These are phyloP conservation scores for Pseudomyrmex concolor DNA, from an alignment of 1,140 invertebrate species.

Conservation along the genomic window DNA sequence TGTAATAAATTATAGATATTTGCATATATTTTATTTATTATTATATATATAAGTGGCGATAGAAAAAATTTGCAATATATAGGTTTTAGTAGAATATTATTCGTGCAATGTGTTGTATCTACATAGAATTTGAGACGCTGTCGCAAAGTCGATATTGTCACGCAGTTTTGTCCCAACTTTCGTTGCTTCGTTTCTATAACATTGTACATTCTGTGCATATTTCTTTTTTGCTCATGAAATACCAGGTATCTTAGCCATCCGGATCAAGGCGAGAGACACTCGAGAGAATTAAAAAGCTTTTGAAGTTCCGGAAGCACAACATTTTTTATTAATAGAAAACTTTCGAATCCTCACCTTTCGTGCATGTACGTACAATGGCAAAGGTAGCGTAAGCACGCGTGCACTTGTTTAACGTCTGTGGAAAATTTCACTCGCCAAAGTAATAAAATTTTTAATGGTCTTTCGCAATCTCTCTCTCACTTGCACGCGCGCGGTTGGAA, in stretches of 20 bases:
- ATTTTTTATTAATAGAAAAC: slow-evolving; percentile 65
- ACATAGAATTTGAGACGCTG: neutral
- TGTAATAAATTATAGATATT: neutral
- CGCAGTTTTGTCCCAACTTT: slow-evolving; percentile 31
- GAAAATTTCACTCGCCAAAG: slow-evolving; percentile 44
- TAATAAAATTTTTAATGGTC: slow-evolving; percentile 58
- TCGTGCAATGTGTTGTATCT: neutral
- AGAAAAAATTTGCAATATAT: no score
- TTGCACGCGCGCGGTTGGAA: no score
- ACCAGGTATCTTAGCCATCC: slow-evolving; percentile 30
- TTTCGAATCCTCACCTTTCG: slow-evolving; percentile 51
- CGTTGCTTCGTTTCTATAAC: slow-evolving; percentile 23
- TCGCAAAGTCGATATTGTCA: slow-evolving; percentile 25
- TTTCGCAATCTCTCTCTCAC: neutral
- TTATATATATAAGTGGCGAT: no score
- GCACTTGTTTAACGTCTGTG: slow-evolving; percentile 40
- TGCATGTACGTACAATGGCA: slow-evolving; percentile 38
- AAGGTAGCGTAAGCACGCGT: neutral
- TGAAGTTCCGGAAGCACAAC: slow-evolving; percentile 64
- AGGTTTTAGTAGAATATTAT: no score
- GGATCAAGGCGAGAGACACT: slow-evolving; percentile 50
- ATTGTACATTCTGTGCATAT: slow-evolving; percentile 54
- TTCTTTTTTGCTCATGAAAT: slow-evolving; percentile 53
- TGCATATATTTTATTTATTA: no score
- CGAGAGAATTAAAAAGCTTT: slow-evolving; percentile 75